Evolutionary conservation across 1,140 invertebrate species (phyloP).

Genomic region (Glomeris maerens): DNA sequence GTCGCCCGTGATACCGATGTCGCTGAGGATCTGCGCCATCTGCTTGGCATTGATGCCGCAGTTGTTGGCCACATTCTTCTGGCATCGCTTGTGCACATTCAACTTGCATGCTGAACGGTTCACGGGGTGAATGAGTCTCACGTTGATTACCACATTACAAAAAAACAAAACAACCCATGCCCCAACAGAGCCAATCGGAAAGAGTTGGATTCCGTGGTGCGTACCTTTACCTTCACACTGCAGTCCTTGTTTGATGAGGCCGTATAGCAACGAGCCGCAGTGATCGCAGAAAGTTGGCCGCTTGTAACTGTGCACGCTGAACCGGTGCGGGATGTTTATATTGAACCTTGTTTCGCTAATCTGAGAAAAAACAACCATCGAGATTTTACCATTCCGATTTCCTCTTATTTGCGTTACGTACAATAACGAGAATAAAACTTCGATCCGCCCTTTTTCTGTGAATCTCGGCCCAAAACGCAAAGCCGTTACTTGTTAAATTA

Average conservation of each 20-base stretch:
- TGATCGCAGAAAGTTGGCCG: constrained; percentile 99
- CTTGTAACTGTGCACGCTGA: constrained; percentile 78
- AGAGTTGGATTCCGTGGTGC: no score
- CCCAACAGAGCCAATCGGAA: no score
- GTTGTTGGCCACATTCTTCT: constrained; percentile 98
- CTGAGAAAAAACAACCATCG: constrained; percentile 12
- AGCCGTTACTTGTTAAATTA: no score
- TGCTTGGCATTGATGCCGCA: constrained; percentile 96
- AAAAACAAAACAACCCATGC: constrained; percentile 5
- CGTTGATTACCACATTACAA: constrained; percentile 8
- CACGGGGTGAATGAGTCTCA: no score
- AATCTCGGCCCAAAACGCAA: no score
- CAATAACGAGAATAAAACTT: constrained; percentile 8
- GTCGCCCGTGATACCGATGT: constrained; percentile 83
- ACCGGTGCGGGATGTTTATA: constrained; percentile 93
- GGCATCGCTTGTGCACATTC: constrained; percentile 97
- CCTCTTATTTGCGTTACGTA: no score
- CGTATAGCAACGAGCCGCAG: constrained; percentile 92
- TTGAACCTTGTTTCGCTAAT: constrained; percentile 70
- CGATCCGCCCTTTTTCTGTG: no score
- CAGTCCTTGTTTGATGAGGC: constrained; percentile 87
- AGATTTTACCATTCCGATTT: no score
- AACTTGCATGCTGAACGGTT: constrained; percentile 65
- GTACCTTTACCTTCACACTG: constrained; percentile 77
- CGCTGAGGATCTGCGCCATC: constrained; percentile 80